Evolutionary conservation across 2,888 invertebrate genomes (phyloP), one percentile per base, ranked within the genome.

Genomic region (Orchestes rusci): DNA sequence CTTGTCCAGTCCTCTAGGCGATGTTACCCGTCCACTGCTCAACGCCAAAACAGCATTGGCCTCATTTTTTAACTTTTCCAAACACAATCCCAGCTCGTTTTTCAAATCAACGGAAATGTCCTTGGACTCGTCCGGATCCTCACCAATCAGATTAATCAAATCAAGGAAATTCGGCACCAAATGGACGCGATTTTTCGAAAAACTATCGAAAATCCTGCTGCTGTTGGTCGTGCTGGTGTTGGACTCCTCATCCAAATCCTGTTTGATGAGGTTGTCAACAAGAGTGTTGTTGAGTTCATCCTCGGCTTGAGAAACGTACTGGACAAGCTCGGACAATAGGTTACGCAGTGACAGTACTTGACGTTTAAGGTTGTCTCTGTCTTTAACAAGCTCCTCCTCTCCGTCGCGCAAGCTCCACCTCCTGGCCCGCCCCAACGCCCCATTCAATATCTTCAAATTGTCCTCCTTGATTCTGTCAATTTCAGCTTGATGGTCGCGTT

Each of bases 271-370:
- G 57, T 80, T 80, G 37, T 78, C 79, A 0, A 84, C 75, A 36
- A 88, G 68, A 10, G 84, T 84, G 53, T 77, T 78, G 68, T 85
- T 87, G 28, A 88, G 70, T 65, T 87, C 87, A 61, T 84, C 82
- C 64, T 88, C 88, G 37, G 85, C 86, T 53, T 77, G 72, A 4
- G 76, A 77, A 60, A 85, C 82, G 66, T 84, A 87, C 60, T 79
- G 79, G 33, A 82, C 75, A 57, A 88, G 67, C 62, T 85, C 82
- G 1, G 75, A 70, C 46, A 88, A 73, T 19, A 81, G 73, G 51
- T 75, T 73, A 54, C 82, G 79, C 42, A 87, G 71, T 28, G 77
- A 77, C 36, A 71, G 66, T 18, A 82, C 80, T 39, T 82, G 73
- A 50, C 78, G 80, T 49, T 77, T 77, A 46, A 85, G 64, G 30